Evolutionary conservation across 2,113 vertebrate species (phyloP).

Genomic region (Terrapene triunguis): DNA sequence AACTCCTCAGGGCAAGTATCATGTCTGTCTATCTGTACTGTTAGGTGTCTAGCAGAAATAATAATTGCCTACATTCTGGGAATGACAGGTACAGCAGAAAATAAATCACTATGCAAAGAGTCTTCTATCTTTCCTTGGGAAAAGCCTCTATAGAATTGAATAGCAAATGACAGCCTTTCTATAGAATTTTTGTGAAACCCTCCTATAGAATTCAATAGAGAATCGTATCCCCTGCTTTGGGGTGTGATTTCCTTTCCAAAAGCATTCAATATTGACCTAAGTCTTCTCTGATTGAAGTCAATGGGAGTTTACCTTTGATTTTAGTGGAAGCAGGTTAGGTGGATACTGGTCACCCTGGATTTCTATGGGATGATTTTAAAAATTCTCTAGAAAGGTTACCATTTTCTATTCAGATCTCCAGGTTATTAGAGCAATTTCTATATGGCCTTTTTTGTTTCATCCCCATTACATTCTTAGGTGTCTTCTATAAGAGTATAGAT

Average conservation of each 20-base stretch:
- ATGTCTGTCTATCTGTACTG: background rate
- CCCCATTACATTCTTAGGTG: background rate
- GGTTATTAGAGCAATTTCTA: background rate
- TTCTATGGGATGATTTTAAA: background rate
- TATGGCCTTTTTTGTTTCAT: background rate
- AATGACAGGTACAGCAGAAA: constrained; percentile 9
- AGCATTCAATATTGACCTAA: background rate
- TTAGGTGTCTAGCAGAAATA: constrained; percentile 2
- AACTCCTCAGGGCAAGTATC: background rate
- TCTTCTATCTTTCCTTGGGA: background rate
- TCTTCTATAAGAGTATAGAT: background rate
- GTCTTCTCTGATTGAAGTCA: background rate
- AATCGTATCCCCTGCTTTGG: background rate
- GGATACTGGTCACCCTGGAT: background rate
- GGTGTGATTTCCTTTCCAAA: background rate
- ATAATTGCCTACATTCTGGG: constrained; percentile 48
- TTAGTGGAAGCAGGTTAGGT: background rate
- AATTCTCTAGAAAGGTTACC: background rate
- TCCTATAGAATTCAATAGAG: background rate
- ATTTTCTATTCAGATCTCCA: background rate
- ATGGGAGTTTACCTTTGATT: background rate
- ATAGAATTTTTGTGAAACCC: background rate
- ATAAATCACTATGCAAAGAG: background rate
- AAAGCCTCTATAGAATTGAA: constrained; percentile 32
- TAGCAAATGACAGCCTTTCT: background rate